These are phyloP conservation scores for Gobionotothen gibberifrons DNA, from an alignment of 2,797 vertebrate genomes.

Conservation along the genomic window DNA sequence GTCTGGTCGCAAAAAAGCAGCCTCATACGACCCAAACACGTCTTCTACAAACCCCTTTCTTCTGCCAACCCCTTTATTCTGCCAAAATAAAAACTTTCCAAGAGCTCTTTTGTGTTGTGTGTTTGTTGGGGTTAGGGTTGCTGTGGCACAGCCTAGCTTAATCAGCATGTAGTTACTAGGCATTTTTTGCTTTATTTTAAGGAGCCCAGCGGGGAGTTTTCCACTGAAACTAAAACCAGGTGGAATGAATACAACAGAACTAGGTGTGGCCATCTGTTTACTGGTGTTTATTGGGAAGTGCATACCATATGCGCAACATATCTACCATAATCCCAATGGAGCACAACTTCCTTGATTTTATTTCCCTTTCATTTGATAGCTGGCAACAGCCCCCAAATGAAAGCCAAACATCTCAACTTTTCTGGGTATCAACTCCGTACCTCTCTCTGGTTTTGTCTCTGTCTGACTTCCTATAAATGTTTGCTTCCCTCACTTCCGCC, in stretches of 20 bases:
- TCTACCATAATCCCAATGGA: conserved; percentile 17
- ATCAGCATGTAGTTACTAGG: conserved; percentile 26
- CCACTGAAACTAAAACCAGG: conserved; percentile 14
- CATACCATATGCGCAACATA: not conserved
- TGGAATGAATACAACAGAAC: not conserved
- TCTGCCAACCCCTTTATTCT: not conserved
- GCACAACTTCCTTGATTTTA: conserved; percentile 1
- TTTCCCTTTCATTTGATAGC: not conserved
- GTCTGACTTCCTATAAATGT: not conserved
- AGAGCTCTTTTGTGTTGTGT: conserved; percentile 29
- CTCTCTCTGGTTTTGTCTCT: not conserved
- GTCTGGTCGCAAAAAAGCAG: conserved; percentile 8
- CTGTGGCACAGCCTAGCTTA: conserved; percentile 34
- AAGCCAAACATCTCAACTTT: not conserved
- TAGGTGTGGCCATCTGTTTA: conserved; percentile 35
- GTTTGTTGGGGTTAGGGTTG: conserved; percentile 1
- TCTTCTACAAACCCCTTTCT: not conserved
- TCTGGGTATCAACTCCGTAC: not conserved
- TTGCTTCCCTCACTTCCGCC: conserved; percentile 14
- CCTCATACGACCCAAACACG: conserved; percentile 4
- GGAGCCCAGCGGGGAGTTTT: conserved; percentile 24
- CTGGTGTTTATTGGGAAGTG: conserved; percentile 23
- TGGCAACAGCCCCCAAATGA: not conserved
- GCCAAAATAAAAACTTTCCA: conserved; percentile 33
- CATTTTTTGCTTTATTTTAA: conserved; percentile 22